A percentile compares a stretch with the other conserved stretches of the same genome.
These are phyloP conservation scores for Epistrophe grossulariae DNA, from an alignment of 2,888 invertebrate species.

Conservation along the genomic window DNA sequence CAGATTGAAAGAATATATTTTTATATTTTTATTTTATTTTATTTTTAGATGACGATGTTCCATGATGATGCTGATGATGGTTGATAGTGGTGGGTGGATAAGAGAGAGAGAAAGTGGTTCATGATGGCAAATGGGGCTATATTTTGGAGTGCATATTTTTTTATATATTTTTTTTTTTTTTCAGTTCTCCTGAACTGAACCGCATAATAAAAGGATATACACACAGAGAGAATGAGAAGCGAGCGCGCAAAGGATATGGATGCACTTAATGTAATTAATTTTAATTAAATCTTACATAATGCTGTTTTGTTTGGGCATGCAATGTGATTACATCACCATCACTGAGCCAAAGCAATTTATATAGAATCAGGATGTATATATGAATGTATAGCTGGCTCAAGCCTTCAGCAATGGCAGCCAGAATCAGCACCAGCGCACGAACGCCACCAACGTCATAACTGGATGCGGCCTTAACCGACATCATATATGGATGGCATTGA, in stretches of 20 bases:
- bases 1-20: slow-evolving; percentile 62
- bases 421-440: neutral
- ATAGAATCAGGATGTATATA: neutral
- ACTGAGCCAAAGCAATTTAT: slow-evolving; percentile 27
- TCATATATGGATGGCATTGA: slow-evolving; percentile 35
- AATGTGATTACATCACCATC: slow-evolving; percentile 68
- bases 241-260: slow-evolving; percentile 65
- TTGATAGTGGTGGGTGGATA: neutral
- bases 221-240: slow-evolving; percentile 18
- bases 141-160: slow-evolving; percentile 49
- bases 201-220: slow-evolving; percentile 69
- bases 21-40: slow-evolving; percentile 2
- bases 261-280: slow-evolving; percentile 76
- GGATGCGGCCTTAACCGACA: slow-evolving; percentile 23
- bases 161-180: slow-evolving; percentile 56
- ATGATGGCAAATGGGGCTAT: slow-evolving; percentile 22
- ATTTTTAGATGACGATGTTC: slow-evolving; percentile 42
- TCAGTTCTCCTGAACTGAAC: slow-evolving; percentile 59
- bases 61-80: slow-evolving; percentile 38
- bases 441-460: slow-evolving; percentile 19
- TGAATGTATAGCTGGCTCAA: neutral
- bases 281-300: slow-evolving; percentile 76
- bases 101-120: neutral
- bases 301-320: slow-evolving; percentile 75
- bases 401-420: slow-evolving; percentile 1